phyloP scores from a whole-genome alignment of 2,888 invertebrate genomes.

The Metalampra italica region DNA sequence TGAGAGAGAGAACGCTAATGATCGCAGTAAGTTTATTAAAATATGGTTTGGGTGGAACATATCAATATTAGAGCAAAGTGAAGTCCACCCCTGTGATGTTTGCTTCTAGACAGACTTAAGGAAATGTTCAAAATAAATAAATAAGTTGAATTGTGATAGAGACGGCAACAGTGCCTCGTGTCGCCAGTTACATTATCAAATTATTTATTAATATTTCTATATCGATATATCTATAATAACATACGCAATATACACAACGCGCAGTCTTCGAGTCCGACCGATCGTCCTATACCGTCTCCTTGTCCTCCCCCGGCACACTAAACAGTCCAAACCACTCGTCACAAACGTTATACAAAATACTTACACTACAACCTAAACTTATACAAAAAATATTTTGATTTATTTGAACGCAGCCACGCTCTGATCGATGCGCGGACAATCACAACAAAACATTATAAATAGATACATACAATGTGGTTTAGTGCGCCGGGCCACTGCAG shows the following conservation, averaged over 20 bases:
- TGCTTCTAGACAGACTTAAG: too few species aligned
- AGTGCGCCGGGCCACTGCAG: neutral
- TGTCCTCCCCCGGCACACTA: neutral
- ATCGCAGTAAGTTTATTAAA: too few species aligned
- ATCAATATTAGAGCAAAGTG: too few species aligned
- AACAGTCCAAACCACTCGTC: too few species aligned
- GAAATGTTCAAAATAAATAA: too few species aligned
- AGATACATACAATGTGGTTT: constrained; percentile 2
- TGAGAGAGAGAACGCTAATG: too few species aligned
- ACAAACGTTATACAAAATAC: constrained; percentile 9
- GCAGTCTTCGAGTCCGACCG: constrained; percentile 34
- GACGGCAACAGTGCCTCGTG: constrained; percentile 41
- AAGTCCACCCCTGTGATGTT: too few species aligned
- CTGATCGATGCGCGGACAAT: neutral
- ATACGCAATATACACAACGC: constrained; percentile 57
- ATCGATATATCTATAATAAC: constrained; percentile 53
- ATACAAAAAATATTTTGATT: constrained; percentile 13
- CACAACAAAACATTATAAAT: constrained; percentile 8
- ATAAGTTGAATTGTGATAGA: too few species aligned
- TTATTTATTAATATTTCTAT: constrained; percentile 41
- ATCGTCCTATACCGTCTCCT: constrained; percentile 4
- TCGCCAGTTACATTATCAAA: constrained; percentile 28
- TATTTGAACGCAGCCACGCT: constrained; percentile 9
- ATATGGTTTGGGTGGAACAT: too few species aligned
- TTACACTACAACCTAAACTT: constrained; percentile 11